Evolutionary conservation across 2,113 vertebrate species (phyloP).

Genomic region (Microtus montanus): DNA sequence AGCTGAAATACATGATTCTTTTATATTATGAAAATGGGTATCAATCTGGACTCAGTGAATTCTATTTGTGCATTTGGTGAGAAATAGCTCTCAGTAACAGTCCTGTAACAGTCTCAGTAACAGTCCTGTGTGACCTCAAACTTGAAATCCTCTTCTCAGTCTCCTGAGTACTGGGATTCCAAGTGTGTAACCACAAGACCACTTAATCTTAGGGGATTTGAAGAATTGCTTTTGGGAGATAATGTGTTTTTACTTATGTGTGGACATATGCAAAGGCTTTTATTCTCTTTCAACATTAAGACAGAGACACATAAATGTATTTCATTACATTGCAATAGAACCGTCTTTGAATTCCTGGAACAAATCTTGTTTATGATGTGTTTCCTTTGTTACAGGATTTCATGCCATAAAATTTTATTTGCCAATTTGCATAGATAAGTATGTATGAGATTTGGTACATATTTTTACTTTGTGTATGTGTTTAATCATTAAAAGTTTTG

Average conservation of each 20-base stretch:
- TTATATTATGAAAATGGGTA: not conserved
- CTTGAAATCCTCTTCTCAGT: not conserved
- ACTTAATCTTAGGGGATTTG: not conserved
- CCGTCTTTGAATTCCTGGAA: not conserved
- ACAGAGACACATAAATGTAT: not conserved
- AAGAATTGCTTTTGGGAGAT: not conserved
- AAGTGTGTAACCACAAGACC: not conserved
- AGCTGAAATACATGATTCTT: not conserved
- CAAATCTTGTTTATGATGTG: not conserved
- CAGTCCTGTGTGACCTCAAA: not conserved
- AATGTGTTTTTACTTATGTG: not conserved
- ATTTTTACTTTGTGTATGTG: not conserved
- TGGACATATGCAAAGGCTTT: not conserved
- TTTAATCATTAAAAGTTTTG: not conserved
- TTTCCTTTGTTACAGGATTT: not conserved
- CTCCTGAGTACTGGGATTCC: not conserved
- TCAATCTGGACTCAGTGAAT: not conserved
- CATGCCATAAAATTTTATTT: not conserved
- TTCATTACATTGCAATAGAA: not conserved
- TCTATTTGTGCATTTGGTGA: not conserved
- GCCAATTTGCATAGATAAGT: not conserved
- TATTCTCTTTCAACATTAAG: not conserved
- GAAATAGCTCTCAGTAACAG: no score
- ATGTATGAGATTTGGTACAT: not conserved
- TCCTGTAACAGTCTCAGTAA: rapidly evolving